A percentile compares a stretch with the other conserved stretches of the same genome.
Evolutionary conservation across 2,888 invertebrate species (phyloP).

Genomic region (Drosophila meridionalis): DNA sequence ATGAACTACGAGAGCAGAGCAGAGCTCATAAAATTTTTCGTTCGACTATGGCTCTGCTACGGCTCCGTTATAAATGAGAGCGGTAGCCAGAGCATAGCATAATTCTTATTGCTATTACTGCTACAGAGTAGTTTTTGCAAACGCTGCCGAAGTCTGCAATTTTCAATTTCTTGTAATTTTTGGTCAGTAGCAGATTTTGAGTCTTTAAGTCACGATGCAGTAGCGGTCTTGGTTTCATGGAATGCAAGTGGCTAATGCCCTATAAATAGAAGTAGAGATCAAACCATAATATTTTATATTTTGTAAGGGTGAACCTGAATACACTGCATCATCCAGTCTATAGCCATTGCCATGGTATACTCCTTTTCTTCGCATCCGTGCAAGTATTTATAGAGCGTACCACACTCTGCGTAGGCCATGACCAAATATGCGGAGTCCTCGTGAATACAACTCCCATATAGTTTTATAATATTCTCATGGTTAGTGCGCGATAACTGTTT

Average conservation of each 20-base stretch:
- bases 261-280: background rate
- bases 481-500: background rate
- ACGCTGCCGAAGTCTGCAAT: slow-evolving; percentile 33
- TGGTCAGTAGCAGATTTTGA: slow-evolving; percentile 16
- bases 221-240: background rate
- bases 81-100: too few species aligned
- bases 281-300: background rate
- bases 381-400: slow-evolving; percentile 12
- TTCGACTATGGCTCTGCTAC: too few species aligned
- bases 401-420: slow-evolving; percentile 3
- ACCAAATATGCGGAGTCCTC: background rate
- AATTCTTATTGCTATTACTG: too few species aligned
- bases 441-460: slow-evolving; percentile 1
- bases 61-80: too few species aligned
- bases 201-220: slow-evolving; percentile 39
- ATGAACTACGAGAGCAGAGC: too few species aligned
- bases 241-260: slow-evolving; percentile 27
- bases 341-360: background rate
- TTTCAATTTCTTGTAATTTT: slow-evolving; percentile 2
- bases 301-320: background rate
- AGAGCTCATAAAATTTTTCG: too few species aligned
- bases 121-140: too few species aligned
- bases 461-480: slow-evolving; percentile 8
- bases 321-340: slow-evolving; percentile 21
- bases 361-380: slow-evolving; percentile 1